These are phyloP conservation scores for Meghimatium bilineatum DNA, from an alignment of 2,888 invertebrate genomes.

Conservation along the genomic window DNA sequence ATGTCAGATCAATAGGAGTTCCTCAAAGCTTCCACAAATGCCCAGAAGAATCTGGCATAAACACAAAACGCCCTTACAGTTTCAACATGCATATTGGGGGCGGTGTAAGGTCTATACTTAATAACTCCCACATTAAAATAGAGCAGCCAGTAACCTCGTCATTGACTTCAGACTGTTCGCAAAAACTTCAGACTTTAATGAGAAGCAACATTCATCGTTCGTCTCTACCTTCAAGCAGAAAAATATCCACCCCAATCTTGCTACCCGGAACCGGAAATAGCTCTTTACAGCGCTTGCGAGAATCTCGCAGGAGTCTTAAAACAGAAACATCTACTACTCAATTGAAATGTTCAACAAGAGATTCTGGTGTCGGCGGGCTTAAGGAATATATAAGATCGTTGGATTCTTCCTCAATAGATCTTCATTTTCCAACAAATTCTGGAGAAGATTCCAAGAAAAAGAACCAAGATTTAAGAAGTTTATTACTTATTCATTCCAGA, in stretches of 20 bases:
- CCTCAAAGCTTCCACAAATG: not conserved
- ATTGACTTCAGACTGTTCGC: not conserved
- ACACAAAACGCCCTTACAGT: constrained; percentile 42
- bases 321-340: not conserved
- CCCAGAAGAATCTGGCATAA: not conserved
- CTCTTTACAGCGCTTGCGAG: constrained; percentile 49
- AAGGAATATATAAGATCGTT: constrained; percentile 20
- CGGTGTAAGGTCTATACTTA: constrained; percentile 51
- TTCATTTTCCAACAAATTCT: not conserved
- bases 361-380: not conserved
- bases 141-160: constrained; percentile 2
- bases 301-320: constrained; percentile 44
- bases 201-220: constrained; percentile 42
- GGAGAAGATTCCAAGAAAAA: constrained; percentile 10
- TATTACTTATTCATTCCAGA: constrained; percentile 9
- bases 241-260: constrained; percentile 52
- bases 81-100: constrained; percentile 55
- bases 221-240: constrained; percentile 48
- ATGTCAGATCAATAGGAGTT: not conserved
- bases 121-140: constrained; percentile 51
- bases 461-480: not conserved
- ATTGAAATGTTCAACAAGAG: not conserved
- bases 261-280: constrained; percentile 53
- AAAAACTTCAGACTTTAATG: constrained; percentile 21
- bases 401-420: constrained; percentile 16